Conservation (phyloP, 2,113 vertebrate species). For the Rhinichthys klamathensis region DNA sequence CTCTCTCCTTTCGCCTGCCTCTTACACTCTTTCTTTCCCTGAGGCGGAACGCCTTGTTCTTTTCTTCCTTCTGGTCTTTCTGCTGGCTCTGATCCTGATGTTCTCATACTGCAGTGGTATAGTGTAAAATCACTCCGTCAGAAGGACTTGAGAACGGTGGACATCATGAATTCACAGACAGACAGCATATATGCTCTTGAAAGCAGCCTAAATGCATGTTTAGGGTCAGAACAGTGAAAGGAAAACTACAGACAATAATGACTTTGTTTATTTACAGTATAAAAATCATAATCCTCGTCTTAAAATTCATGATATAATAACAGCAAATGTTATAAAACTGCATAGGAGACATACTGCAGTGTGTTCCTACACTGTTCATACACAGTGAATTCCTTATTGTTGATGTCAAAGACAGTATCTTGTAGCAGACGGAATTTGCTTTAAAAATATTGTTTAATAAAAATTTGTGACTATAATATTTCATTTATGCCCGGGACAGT, state of each 20-base stretch:
- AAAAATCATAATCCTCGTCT: not conserved
- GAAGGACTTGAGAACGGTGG: not conserved
- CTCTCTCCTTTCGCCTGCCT: constrained; percentile 12
- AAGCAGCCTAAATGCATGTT: not conserved
- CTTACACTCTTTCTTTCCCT: constrained; percentile 22
- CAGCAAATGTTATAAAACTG: not conserved
- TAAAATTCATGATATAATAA: not conserved
- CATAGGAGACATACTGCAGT: no score
- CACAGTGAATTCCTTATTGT: no score
- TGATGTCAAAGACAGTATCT: no score
- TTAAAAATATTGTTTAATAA: not conserved
- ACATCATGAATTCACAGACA: not conserved
- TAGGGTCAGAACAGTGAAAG: not conserved
- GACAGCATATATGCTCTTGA: not conserved
- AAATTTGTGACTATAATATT: not conserved
- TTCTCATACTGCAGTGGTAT: constrained; percentile 23
- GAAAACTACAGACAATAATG: not conserved
- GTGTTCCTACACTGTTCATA: no score
- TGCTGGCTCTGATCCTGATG: constrained; percentile 34
- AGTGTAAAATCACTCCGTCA: constrained; percentile 20
- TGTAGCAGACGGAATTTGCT: not conserved
- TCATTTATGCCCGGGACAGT: not conserved
- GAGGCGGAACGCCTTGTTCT: constrained; percentile 30
- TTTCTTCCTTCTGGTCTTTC: constrained; percentile 25
- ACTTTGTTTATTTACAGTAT: not conserved